Evolutionary conservation across 2,797 vertebrate species (phyloP).

Genomic region (Pangasius sanitwongsei): DNA sequence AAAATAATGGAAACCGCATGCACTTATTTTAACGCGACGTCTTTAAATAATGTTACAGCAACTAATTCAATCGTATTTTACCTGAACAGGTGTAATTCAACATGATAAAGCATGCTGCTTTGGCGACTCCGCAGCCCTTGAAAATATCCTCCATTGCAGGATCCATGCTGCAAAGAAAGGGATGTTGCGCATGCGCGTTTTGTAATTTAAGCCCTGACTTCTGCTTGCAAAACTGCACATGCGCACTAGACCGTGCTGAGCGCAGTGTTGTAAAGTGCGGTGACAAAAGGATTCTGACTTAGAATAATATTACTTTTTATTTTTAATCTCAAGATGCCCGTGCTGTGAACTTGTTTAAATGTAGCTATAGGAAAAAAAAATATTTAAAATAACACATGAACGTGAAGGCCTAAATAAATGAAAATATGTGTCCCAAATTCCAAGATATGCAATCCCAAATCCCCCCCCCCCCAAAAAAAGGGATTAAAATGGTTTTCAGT

Average conservation of each 20-base stretch:
- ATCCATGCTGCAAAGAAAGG: constrained; percentile 8
- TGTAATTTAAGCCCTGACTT: background rate
- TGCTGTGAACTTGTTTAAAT: background rate
- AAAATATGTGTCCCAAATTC: background rate
- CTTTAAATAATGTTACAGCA: background rate
- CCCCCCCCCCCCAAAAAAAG: too few species aligned
- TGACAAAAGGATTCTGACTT: background rate
- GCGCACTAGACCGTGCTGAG: constrained; percentile 25
- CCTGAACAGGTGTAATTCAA: constrained; percentile 12
- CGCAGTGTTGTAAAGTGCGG: background rate
- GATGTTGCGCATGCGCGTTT: constrained; percentile 40
- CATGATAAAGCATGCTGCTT: background rate
- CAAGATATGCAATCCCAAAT: too few species aligned
- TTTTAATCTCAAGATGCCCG: background rate
- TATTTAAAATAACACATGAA: background rate
- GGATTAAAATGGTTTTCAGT: background rate
- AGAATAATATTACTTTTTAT: background rate
- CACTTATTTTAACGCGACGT: background rate
- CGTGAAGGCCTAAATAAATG: background rate
- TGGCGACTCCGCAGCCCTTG: background rate
- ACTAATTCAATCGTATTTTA: constrained; percentile 18
- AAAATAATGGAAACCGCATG: background rate
- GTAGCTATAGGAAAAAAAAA: too few species aligned
- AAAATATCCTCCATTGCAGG: background rate
- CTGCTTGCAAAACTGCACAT: constrained; percentile 20